Conservation (phyloP, 2,797 vertebrate genomes). For the Presbytis comata region DNA sequence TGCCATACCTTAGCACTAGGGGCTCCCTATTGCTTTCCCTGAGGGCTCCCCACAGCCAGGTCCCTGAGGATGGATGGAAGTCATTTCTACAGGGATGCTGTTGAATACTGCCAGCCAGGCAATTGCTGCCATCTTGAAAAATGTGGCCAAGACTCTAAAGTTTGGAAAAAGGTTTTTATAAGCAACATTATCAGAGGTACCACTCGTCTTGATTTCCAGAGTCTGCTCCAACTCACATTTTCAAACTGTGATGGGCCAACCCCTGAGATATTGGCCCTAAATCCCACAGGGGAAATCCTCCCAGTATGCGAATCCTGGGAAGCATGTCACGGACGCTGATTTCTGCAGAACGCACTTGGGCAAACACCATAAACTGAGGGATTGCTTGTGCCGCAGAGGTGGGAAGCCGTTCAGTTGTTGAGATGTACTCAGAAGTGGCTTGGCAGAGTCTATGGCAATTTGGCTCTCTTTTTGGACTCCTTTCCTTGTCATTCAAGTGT, state of each 20-base stretch:
- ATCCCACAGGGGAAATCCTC: not conserved
- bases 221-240: not conserved
- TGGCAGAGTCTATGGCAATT: rapidly evolving
- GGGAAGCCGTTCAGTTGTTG: not conserved
- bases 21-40: not conserved
- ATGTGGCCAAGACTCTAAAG: not conserved
- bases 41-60: not conserved
- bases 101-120: not conserved
- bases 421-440: not conserved
- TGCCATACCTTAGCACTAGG: rapidly evolving
- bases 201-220: not conserved
- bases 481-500: not conserved
- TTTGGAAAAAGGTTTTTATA: not conserved
- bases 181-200: not conserved
- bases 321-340: not conserved
- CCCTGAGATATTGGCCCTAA: not conserved
- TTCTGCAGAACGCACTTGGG: not conserved
- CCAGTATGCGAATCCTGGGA: not conserved
- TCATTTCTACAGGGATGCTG: too few relatives aligned
- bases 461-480: not conserved
- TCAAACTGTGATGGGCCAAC: not conserved
- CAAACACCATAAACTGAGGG: not conserved
- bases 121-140: not conserved
- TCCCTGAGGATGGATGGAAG: not conserved
- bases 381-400: not conserved